Evolutionary conservation across 2,113 vertebrate species (phyloP).

Genomic region (Lucifuga dentata): DNA sequence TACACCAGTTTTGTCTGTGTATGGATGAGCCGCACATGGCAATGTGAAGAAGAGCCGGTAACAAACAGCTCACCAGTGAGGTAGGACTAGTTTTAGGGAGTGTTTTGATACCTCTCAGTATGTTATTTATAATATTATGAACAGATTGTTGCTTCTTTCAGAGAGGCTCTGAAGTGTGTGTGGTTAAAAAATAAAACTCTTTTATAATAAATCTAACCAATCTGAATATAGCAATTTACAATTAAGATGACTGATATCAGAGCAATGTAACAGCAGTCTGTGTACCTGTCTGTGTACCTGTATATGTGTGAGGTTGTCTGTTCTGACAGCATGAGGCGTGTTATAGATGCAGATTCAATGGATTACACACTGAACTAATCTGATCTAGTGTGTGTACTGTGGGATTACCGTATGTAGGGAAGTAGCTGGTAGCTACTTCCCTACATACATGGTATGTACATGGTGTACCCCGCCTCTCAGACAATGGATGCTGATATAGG

Average conservation of each 20-base stretch:
- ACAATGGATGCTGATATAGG: no score
- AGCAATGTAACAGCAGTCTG: not conserved
- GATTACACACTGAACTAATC: constrained; percentile 63
- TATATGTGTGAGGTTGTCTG: constrained; percentile 17
- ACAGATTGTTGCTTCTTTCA: constrained; percentile 7
- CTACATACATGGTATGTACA: no score
- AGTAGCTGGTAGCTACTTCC: no score
- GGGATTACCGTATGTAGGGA: constrained; percentile 40
- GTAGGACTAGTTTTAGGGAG: not conserved
- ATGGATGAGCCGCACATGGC: constrained; percentile 15
- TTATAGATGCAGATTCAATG: constrained; percentile 65
- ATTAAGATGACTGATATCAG: constrained; percentile 3
- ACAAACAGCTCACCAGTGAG: constrained; percentile 1
- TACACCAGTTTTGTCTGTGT: constrained; percentile 33
- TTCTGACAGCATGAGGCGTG: constrained; percentile 48
- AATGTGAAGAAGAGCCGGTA: constrained; percentile 2
- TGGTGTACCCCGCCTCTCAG: no score
- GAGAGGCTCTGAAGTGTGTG: not conserved
- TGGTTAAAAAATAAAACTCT: constrained; percentile 1
- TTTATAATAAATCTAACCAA: constrained; percentile 13
- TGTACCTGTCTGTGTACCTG: not conserved
- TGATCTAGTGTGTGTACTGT: constrained; percentile 39
- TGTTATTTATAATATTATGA: constrained; percentile 16
- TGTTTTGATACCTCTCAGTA: not conserved
- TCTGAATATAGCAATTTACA: not conserved